phyloP scores from a whole-genome alignment of 2,113 vertebrate genomes.

The Accipiter cooperii region DNA sequence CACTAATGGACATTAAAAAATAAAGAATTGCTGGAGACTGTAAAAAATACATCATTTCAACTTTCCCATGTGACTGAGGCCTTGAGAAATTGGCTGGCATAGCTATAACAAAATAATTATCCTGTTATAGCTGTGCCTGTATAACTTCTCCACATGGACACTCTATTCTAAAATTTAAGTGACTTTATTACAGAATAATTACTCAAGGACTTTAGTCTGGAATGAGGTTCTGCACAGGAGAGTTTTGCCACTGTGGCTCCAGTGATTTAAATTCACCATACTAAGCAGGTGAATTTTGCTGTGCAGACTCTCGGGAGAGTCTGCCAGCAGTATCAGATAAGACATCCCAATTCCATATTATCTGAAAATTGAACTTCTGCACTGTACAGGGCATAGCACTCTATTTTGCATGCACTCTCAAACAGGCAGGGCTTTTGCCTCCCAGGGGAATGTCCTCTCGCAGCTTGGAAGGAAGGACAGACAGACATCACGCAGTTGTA shows the following conservation, averaged over 20 bases:
- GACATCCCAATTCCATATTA: background rate
- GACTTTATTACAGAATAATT: conserved; percentile 61
- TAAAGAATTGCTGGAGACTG: conserved; percentile 24
- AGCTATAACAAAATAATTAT: conserved; percentile 61
- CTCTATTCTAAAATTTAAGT: conserved; percentile 52
- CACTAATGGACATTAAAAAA: conserved; percentile 51
- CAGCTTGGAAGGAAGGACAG: background rate
- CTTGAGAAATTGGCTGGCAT: conserved; percentile 40
- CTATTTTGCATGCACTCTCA: background rate
- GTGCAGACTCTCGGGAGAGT: background rate
- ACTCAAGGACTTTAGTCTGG: conserved; percentile 20
- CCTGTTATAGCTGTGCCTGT: conserved; percentile 29
- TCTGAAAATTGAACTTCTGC: conserved; percentile 11
- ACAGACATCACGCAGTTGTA: background rate
- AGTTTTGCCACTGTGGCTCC: background rate
- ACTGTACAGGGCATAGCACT: background rate
- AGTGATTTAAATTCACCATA: conserved; percentile 36
- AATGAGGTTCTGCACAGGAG: conserved; percentile 30
- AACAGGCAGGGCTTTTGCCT: background rate
- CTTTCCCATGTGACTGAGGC: conserved; percentile 9
- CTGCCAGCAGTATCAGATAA: conserved; percentile 3
- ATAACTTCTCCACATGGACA: conserved; percentile 46
- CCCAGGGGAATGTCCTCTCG: background rate
- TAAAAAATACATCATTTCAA: conserved; percentile 47
- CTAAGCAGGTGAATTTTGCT: conserved; percentile 34